phyloP scores from a whole-genome alignment of 2,113 vertebrate genomes.

The Carlito syrichta region DNA sequence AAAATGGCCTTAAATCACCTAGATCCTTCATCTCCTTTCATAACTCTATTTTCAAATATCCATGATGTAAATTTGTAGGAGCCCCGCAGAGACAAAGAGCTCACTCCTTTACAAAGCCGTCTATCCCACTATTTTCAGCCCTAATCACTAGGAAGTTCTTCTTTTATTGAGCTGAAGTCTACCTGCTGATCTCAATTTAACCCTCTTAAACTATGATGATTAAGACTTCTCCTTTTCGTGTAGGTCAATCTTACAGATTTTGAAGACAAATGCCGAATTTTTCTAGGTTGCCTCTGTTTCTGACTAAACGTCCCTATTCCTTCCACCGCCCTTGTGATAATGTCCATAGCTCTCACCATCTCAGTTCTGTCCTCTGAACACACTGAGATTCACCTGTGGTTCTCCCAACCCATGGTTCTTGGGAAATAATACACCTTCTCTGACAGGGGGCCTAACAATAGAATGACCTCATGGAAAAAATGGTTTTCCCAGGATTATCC shows the following conservation, averaged over 20 bases:
- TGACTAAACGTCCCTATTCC: neutral
- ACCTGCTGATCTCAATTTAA: neutral
- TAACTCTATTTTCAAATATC: neutral
- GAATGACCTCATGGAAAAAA: no score
- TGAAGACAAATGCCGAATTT: neutral
- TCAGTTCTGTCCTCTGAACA: neutral
- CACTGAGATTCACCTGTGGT: neutral
- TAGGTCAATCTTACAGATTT: neutral
- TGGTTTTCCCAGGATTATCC: neutral
- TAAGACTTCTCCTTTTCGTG: no score
- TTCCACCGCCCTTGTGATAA: neutral
- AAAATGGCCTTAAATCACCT: neutral
- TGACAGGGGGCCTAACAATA: neutral
- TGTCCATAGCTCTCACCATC: neutral
- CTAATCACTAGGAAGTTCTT: neutral
- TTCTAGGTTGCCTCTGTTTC: neutral
- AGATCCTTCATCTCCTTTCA: neutral
- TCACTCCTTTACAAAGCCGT: neutral
- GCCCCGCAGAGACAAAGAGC: no score
- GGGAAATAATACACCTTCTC: no score
- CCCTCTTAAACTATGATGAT: neutral
- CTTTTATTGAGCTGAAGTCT: neutral
- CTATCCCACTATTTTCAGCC: neutral
- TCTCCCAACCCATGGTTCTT: no score
- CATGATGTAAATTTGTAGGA: neutral